A percentile compares a stretch with the other conserved stretches of the same genome.
Evolutionary conservation across 2,113 vertebrate genomes (phyloP).

Genomic region (Hypanus sabinus): DNA sequence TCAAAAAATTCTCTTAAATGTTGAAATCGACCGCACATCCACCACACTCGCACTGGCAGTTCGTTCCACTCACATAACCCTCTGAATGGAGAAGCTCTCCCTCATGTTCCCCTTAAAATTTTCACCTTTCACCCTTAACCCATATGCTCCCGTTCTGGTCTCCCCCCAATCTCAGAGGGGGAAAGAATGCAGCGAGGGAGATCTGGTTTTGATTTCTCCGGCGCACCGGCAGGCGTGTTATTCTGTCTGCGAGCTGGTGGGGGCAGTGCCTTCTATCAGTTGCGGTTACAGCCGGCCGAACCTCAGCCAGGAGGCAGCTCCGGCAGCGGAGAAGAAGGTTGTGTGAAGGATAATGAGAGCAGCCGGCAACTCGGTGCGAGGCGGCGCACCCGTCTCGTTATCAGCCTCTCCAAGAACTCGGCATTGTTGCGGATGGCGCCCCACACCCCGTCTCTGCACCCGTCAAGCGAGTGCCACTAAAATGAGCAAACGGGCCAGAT

Average conservation of each 20-base stretch:
- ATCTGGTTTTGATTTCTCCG: not conserved
- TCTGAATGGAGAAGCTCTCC: too few species aligned
- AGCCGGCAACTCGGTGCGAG: slow-evolving; percentile 46
- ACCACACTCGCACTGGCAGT: too few species aligned
- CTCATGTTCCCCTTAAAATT: too few species aligned
- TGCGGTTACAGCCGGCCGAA: slow-evolving; percentile 45
- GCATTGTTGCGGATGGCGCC: slow-evolving; percentile 60
- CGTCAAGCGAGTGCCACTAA: slow-evolving; percentile 66
- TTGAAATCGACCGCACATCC: too few species aligned
- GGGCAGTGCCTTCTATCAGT: slow-evolving; percentile 74
- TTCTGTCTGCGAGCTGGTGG: slow-evolving; percentile 55
- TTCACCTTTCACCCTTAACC: too few species aligned
- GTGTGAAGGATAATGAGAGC: slow-evolving; percentile 61
- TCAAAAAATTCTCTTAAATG: too few species aligned
- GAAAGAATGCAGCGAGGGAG: too few species aligned
- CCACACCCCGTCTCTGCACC: slow-evolving; percentile 56
- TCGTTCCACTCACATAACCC: too few species aligned
- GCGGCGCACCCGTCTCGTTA: not conserved
- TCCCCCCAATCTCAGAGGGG: too few species aligned
- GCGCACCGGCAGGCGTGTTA: not conserved
- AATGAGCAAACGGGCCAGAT: slow-evolving; percentile 74
- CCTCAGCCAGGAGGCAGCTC: slow-evolving; percentile 47
- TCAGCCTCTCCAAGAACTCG: slow-evolving; percentile 60
- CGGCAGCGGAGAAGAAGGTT: slow-evolving; percentile 45
- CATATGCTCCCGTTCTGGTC: too few species aligned